Base-by-base conservation (phyloP, 2,797 vertebrate genomes). In the Sebastes diploproa region DNA sequence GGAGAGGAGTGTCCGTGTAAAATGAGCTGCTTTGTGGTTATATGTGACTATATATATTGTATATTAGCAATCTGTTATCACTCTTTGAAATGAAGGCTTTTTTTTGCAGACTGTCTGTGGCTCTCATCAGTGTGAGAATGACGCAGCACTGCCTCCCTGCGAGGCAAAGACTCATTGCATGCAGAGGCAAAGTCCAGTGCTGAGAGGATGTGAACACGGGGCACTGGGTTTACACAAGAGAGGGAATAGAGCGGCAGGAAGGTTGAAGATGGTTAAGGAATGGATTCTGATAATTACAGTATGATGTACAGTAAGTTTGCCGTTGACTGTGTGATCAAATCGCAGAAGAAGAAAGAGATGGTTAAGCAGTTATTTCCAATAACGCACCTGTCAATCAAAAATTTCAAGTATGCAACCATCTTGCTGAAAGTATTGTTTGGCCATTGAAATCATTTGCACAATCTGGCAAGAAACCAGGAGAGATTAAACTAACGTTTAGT, bases 91-190 rank as follows among this genome's bases (percentile, higher is more conserved):
- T 74, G 55, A 61, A 68, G 75, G 67, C 23, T 77, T 34, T 55
- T 78, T 50, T 80, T 61, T 80, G 38, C 34, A 59, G 75, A n/a
- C 27, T 52, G 72, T 60, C 42, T 72, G 62, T 14, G 56, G 38
- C 46, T 88, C 64, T 79, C 25, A 29, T 59, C 58, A 63, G 46
- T 50, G 58, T 63, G 86, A 85, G 79, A 88, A 69, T 67, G 88
- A 93, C 95, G 88, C 95, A 92, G 89, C 92, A 94, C 87, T 95
- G 94, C 96, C 96, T 94, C 91, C 96, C 89, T 90, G 94, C 70
- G 95, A 95, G 84, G 65, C 78, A 87, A 80, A 59, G 59, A 30
- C 79, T 90, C 91, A 94, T 73, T 93, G 88, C 93, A 93, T 69
- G 81, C 68, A 59, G 72, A 77, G 63, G 62, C 25, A 75, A 82